A percentile compares a stretch with the other conserved stretches of the same genome.
phyloP scores from a whole-genome alignment of 1,140 invertebrate genomes.

The Brachionus paranguensis region DNA sequence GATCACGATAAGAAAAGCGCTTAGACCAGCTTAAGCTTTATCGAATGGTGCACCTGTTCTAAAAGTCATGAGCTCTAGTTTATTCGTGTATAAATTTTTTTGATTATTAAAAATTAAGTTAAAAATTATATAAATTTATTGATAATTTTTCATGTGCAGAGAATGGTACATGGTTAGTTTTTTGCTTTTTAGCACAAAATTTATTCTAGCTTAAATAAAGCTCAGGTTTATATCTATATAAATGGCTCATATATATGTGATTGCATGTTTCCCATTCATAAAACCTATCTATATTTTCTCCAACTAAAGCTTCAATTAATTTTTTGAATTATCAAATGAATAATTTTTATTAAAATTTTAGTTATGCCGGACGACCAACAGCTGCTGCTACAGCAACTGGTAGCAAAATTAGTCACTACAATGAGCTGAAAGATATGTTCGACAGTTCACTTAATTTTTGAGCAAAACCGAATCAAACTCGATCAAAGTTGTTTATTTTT shows the following conservation, averaged over 20 bases:
- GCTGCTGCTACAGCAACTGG: constrained; percentile 40
- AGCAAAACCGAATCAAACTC: neutral
- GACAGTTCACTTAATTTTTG: neutral
- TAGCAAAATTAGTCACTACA: constrained; percentile 31
- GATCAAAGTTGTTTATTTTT: constrained; percentile 26
- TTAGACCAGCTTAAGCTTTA: neutral
- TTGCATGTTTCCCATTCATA: neutral
- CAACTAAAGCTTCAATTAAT: neutral
- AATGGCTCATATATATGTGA: neutral
- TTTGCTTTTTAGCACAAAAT: neutral
- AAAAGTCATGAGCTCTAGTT: neutral
- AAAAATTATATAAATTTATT: neutral
- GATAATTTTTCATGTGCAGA: neutral
- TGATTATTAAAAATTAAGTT: neutral
- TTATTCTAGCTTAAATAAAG: neutral
- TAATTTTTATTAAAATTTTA: neutral
- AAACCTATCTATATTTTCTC: neutral
- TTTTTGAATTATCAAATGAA: too few species aligned
- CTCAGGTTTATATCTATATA: neutral
- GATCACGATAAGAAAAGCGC: neutral
- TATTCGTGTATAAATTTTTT: neutral
- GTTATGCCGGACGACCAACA: constrained; percentile 33
- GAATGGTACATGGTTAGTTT: neutral
- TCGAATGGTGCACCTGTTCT: neutral
- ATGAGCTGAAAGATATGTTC: neutral